Evolutionary conservation across 2,113 vertebrate genomes (phyloP).

Genomic region (Poicephalus gulielmi): DNA sequence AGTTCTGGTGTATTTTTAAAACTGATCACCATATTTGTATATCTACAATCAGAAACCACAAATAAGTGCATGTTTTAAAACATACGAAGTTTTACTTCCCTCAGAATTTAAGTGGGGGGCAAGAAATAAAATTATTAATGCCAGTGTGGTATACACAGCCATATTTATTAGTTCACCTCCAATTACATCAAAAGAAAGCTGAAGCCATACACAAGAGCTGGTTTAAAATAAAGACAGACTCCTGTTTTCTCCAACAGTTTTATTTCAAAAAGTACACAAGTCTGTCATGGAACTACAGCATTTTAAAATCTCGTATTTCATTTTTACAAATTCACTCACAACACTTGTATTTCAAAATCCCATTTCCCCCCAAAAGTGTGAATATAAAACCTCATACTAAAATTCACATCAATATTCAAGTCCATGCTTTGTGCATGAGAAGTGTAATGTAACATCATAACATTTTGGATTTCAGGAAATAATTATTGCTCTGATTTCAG

Average conservation of each 20-base stretch:
- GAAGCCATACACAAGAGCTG: constrained; percentile 57
- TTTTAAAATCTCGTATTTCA: constrained; percentile 27
- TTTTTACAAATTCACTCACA: constrained; percentile 68
- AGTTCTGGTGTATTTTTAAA: neutral
- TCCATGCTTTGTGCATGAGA: constrained; percentile 47
- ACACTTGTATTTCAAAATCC: constrained; percentile 61
- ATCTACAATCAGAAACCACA: neutral
- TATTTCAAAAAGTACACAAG: constrained; percentile 81
- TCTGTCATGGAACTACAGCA: constrained; percentile 75
- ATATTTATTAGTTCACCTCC: constrained; percentile 41
- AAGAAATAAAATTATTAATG: constrained; percentile 13
- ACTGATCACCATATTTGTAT: neutral
- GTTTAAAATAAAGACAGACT: constrained; percentile 66
- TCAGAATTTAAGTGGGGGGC: neutral
- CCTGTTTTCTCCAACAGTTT: constrained; percentile 73
- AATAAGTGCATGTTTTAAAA: neutral
- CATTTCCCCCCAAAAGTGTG: constrained; percentile 36
- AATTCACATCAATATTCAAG: constrained; percentile 49
- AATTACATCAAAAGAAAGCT: constrained; percentile 53
- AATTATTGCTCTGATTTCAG: constrained; percentile 48
- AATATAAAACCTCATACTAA: constrained; percentile 64
- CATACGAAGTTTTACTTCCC: neutral
- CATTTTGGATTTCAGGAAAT: constrained; percentile 6
- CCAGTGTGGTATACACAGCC: neutral
- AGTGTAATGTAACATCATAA: neutral